Evolutionary conservation across 2,888 invertebrate genomes (phyloP), one percentile per base, ranked within the genome.

Genomic region (Tipula vernalis): DNA sequence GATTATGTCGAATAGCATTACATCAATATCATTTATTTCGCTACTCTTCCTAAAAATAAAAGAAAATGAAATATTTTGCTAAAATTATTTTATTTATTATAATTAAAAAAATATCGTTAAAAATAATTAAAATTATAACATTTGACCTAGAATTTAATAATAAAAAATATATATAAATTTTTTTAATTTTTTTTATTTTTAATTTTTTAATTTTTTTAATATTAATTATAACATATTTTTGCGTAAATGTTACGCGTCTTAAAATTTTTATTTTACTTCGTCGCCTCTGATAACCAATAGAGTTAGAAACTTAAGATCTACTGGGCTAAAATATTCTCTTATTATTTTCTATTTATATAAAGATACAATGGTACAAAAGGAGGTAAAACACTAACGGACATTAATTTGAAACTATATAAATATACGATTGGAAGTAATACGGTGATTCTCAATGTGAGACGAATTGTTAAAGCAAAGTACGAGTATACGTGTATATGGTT

Each of bases 161-260:
- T 71, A 71, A 71, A 71, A 71, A 71, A 28, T 57, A 15, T 6
- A 57, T 6, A 57, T n/a, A 57, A 57, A 15, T 15, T 15, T 15
- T 6, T 57, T 57, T 15, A 15, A 15, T 57, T 15, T 57, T n/a
- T 57, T 15, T 71, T 71, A 2, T 71, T 47, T 47, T 44, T 44
- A 0, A 0, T 3, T n/a, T 44, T 44, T 39, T 39, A 6, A 15
- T n/a, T 57, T 15, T 71, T 71, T 18, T 71, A 28, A 57, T 5
- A 10, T 71, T 71, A 71, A 71, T 71, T 71, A 86, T 57, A 51
- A 86, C 15, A 42, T 6, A 88, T 88, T 89, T 88, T 88, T 87
- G 89, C 90, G 89, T 90, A 90, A 90, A 90, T 90, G 89, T 90
- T 90, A 90, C 90, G 89, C 89, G 89, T 89, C 89, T 91, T 90